Percentiles rank a stretch among this genome's conserved stretches.
These are phyloP conservation scores for Tinea trinotella DNA, from an alignment of 2,888 invertebrate species.

Conservation along the genomic window DNA sequence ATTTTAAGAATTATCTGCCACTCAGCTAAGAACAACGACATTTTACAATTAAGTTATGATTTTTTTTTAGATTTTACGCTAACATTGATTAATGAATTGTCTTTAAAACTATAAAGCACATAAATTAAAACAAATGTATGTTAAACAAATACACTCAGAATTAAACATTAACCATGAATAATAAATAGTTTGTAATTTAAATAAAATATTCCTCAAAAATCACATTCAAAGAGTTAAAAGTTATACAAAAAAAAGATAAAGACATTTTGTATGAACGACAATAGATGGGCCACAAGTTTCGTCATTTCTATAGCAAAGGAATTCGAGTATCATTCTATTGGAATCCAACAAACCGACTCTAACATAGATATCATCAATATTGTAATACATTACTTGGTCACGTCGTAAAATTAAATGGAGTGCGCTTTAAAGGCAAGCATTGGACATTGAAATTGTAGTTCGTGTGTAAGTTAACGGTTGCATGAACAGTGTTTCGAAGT, in stretches of 20 bases:
- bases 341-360: neutral
- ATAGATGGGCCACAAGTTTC: slow-evolving; percentile 39
- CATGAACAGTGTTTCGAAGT: slow-evolving; percentile 26
- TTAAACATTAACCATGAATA: neutral
- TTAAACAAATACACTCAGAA: neutral
- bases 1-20: no score
- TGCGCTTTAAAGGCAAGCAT: neutral
- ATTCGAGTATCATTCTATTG: neutral
- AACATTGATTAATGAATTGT: no score
- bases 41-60: no score
- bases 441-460: neutral
- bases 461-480: neutral
- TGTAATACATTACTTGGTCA: neutral
- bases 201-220: neutral
- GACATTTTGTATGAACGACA: neutral
- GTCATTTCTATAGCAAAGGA: slow-evolving; percentile 19
- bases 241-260: neutral
- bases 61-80: no score
- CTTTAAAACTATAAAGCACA: no score
- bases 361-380: neutral
- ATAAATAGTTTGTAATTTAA: neutral
- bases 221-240: neutral
- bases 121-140: neutral
- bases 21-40: no score
- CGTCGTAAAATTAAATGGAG: neutral